A percentile compares a stretch with the other conserved stretches of the same genome.
Evolutionary conservation across 2,888 invertebrate genomes (phyloP).

Genomic region (Ormyrus pomaceus): DNA sequence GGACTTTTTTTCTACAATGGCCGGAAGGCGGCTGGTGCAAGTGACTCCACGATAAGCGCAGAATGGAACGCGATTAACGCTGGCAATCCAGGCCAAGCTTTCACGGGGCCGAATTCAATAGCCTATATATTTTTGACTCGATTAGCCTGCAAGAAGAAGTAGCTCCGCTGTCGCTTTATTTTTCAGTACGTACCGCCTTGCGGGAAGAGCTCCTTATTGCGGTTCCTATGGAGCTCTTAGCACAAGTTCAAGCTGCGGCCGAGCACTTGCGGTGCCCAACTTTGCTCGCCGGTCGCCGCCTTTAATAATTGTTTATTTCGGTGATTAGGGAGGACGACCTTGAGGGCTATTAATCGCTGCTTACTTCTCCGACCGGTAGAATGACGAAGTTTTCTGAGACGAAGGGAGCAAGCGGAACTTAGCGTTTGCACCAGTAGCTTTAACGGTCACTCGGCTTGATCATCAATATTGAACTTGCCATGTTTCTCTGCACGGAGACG

Average conservation of each 20-base stretch:
- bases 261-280: slow-evolving; percentile 10
- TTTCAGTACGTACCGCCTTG: not conserved
- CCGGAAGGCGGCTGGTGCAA: slow-evolving; percentile 33
- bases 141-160: slow-evolving; percentile 53
- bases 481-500: not conserved
- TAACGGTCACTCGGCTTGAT: slow-evolving; percentile 14
- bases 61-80: slow-evolving; percentile 59
- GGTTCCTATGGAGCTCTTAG: slow-evolving; percentile 7
- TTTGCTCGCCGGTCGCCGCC: not conserved
- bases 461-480: slow-evolving; percentile 35
- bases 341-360: not conserved
- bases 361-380: not conserved
- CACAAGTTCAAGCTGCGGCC: slow-evolving; percentile 5
- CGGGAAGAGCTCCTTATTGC: slow-evolving; percentile 12
- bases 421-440: slow-evolving; percentile 7
- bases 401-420: slow-evolving; percentile 22
- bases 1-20: slow-evolving; percentile 47
- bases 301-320: slow-evolving; percentile 47
- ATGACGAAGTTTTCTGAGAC: slow-evolving; percentile 3
- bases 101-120: slow-evolving; percentile 40
- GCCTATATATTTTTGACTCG: slow-evolving; percentile 54
- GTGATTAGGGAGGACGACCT: slow-evolving; percentile 39
- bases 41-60: slow-evolving; percentile 47
- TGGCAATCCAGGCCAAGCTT: slow-evolving; percentile 56
- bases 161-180: not conserved